Conservation (phyloP, 2,888 invertebrate genomes). For the Tinea semifulvella region DNA sequence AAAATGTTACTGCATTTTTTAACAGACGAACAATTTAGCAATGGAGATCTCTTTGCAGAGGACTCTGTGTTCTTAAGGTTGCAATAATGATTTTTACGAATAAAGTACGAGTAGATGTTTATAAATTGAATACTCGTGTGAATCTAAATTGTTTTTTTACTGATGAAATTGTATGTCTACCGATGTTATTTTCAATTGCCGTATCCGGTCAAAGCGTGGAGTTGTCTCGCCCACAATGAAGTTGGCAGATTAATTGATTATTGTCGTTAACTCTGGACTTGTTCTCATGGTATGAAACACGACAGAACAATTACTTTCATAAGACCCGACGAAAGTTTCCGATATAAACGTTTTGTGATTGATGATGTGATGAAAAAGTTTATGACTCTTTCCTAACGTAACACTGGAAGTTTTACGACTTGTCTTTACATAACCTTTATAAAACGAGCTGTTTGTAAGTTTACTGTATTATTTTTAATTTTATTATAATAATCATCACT, state of each 20-base stretch:
- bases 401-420: not conserved
- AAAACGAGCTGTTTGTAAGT: too few relatives aligned
- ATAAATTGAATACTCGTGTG: too few relatives aligned
- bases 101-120: too few relatives aligned
- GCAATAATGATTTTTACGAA: too few relatives aligned
- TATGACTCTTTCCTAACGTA: constrained; percentile 1
- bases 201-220: constrained; percentile 5
- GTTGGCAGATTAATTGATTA: constrained; percentile 11
- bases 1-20: too few relatives aligned
- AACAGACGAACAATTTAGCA: too few relatives aligned
- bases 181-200: not conserved
- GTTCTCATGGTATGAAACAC: not conserved
- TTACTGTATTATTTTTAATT: too few relatives aligned
- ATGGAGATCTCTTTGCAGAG: too few relatives aligned
- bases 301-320: not conserved
- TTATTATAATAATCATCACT: too few relatives aligned
- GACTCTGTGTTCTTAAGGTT: too few relatives aligned
- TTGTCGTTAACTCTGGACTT: not conserved
- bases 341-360: constrained; percentile 1
- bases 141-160: too few relatives aligned
- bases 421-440: too few relatives aligned
- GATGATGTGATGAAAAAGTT: not conserved
- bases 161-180: constrained; percentile 5
- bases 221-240: constrained; percentile 7
- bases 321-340: constrained; percentile 4